A percentile compares a stretch with the other conserved stretches of the same genome.
Evolutionary conservation across 2,888 invertebrate species (phyloP).

Genomic region (Epinotia ramella): DNA sequence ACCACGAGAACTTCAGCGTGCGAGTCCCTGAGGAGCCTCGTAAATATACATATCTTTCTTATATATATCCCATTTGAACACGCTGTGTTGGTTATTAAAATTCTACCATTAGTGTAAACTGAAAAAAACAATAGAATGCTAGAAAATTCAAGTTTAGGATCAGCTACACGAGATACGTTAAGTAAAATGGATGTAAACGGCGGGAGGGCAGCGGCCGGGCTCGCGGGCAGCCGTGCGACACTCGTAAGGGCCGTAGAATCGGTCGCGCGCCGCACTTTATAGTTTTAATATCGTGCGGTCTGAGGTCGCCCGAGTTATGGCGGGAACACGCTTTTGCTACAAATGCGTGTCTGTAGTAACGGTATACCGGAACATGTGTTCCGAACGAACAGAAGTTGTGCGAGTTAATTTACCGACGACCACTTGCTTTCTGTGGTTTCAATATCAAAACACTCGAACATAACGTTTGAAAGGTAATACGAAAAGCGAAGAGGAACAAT

Average conservation of each 20-base stretch:
- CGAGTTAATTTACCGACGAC: constrained; percentile 58
- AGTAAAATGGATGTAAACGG: constrained; percentile 60
- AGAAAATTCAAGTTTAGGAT: background rate
- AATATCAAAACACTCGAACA: constrained; percentile 39
- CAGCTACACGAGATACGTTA: constrained; percentile 48
- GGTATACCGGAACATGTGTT: constrained; percentile 58
- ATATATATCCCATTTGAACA: constrained; percentile 77
- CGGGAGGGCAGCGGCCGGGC: constrained; percentile 53
- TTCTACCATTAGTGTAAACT: constrained; percentile 50
- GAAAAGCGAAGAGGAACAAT: constrained; percentile 28
- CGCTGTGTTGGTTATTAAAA: constrained; percentile 58
- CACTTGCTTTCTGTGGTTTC: constrained; percentile 53
- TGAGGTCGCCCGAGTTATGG: constrained; percentile 70
- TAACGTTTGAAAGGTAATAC: constrained; percentile 23
- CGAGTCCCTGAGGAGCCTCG: constrained; percentile 74
- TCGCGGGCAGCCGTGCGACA: constrained; percentile 51
- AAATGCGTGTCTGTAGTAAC: constrained; percentile 66
- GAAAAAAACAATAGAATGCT: constrained; percentile 36
- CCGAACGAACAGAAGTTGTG: constrained; percentile 56
- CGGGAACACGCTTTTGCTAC: constrained; percentile 70
- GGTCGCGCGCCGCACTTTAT: constrained; percentile 78
- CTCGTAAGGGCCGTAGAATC: constrained; percentile 63
- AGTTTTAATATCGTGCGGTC: constrained; percentile 82
- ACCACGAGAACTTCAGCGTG: constrained; percentile 75
- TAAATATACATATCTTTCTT: constrained; percentile 79